Evolutionary conservation across 2,797 vertebrate genomes (phyloP), one percentile per base, ranked within the genome.

Genomic region (Knipowitschia caucasica): DNA sequence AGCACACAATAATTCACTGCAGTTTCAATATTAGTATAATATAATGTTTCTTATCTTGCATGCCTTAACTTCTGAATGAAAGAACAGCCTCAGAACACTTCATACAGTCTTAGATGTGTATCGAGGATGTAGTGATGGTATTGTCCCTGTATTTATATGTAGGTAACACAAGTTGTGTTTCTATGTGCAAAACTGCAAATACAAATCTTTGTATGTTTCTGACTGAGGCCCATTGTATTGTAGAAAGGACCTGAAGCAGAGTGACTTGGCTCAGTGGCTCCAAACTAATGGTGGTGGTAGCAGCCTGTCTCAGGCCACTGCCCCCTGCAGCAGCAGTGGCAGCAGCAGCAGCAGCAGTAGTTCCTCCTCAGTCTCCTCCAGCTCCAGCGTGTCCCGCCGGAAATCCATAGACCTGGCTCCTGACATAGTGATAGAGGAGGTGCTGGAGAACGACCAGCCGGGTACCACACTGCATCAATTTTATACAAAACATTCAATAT

Each of bases 361-460:
- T 1, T 36, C 10, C 1, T n/a, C 38, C 0, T 42, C 0, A 11
- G 25, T 38, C 3, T 53, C 31, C 27, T 26, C 12, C 4, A 62
- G 30, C 27, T 56, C 23, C n/a, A 55, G 0, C 17, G 2, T 12
- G 23, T 50, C 63, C 14, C 6, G 0, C 5, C 42, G 42, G 1
- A 45, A 11, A 31, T 47, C 56, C 0, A 4, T 61, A 18, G 55
- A 63, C 11, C 26, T 21, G 0, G 14, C 0, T 17, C 10, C 66
- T 33, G 79, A 84, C 4, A 42, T 82, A 1, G 58, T 83, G 5
- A 25, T 83, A 7, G 78, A 88, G 56, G 70, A 82, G 47, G 0
- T 75, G 24, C 3, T 64, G 0, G 44, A 73, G 0, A 59, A 69
- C 7, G 20, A 26, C 6, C 31, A 64, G 27, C 10, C n/a, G 0